Conservation (phyloP, 1,140 invertebrate species). For the Wiebesia pumilae region DNA sequence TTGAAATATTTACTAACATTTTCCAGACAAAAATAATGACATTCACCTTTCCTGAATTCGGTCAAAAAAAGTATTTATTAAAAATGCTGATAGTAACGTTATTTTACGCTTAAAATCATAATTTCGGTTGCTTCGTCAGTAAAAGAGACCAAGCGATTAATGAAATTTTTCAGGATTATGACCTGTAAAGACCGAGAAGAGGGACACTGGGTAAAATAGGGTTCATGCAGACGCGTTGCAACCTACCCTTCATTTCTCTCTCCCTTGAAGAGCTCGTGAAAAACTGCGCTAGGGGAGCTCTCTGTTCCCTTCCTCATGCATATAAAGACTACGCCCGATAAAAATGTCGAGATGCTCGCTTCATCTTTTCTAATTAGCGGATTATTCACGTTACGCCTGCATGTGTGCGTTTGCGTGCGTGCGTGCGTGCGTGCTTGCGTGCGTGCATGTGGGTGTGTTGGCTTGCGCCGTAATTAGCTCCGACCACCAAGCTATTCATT, state of each 20-base stretch:
- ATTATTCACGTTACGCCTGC: conserved; percentile 1
- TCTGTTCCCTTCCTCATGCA: background rate
- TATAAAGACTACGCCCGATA: conserved; percentile 39
- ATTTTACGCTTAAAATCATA: background rate
- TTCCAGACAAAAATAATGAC: too few species aligned
- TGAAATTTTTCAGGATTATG: conserved; percentile 1
- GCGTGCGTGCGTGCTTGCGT: background rate
- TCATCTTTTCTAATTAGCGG: conserved; percentile 57
- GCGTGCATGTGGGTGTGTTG: background rate
- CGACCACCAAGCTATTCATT: conserved; percentile 22
- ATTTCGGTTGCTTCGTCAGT: background rate
- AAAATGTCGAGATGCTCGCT: conserved; percentile 45
- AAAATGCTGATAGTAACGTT: background rate
- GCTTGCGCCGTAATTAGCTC: conserved; percentile 27
- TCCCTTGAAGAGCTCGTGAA: background rate
- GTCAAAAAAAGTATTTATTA: too few species aligned
- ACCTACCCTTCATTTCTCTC: background rate
- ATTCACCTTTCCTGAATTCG: too few species aligned
- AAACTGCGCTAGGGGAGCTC: background rate
- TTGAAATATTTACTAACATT: too few species aligned
- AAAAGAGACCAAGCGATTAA: conserved; percentile 3
- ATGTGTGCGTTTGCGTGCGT: background rate
- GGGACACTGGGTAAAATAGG: background rate
- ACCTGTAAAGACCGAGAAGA: background rate
- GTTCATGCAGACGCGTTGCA: background rate